Base-by-base conservation (phyloP, 2,888 invertebrate species). In the Cabera pusaria region DNA sequence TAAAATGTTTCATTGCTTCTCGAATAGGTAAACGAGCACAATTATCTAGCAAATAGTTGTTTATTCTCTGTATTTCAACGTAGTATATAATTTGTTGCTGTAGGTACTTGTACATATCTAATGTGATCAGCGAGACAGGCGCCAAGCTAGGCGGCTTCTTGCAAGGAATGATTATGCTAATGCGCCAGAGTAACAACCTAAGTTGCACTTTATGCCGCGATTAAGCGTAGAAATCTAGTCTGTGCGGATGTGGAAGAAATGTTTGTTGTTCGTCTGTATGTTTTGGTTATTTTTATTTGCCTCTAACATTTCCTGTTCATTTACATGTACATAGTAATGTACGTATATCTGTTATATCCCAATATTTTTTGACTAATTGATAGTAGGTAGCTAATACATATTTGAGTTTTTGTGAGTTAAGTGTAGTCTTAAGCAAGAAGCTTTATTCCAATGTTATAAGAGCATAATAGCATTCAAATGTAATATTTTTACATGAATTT, bases 1-100 rank as follows among this genome's bases (percentile, higher is more conserved):
- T 27, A 39, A 27, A 34, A 27, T 16, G 28, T 34, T 29, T 26
- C 14, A 36, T 31, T 42, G 36, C 31, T 10, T 59, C 61, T 69
- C 44, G 56, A 65, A 65, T 68, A 72, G 58, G 67, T 72, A 71
- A 75, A 75, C 71, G 60, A 68, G 68, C 59, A 72, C 71, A 85
- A 84, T 84, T 82, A 83, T 73, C 61, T 62, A 33, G 72, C 64
- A 77, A 77, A 80, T 74, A 72, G 69, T 73, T 76, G 70, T 79
- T 76, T 80, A 76, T 72, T 72, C 58, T 60, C 71, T 72, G 74
- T 77, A 80, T 77, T 70, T 75, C 66, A 70, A 67, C 70, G 53
- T 76, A 71, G 70, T 73, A 69, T 83, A 74, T 81, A 84, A 87
- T 86, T 87, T 82, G 75, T 78, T 73, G 71, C 61, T 70, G 64